A percentile compares a stretch with the other conserved stretches of the same genome.
These are phyloP conservation scores for Nothura maculosa DNA, from an alignment of 2,797 vertebrate species.

Conservation along the genomic window DNA sequence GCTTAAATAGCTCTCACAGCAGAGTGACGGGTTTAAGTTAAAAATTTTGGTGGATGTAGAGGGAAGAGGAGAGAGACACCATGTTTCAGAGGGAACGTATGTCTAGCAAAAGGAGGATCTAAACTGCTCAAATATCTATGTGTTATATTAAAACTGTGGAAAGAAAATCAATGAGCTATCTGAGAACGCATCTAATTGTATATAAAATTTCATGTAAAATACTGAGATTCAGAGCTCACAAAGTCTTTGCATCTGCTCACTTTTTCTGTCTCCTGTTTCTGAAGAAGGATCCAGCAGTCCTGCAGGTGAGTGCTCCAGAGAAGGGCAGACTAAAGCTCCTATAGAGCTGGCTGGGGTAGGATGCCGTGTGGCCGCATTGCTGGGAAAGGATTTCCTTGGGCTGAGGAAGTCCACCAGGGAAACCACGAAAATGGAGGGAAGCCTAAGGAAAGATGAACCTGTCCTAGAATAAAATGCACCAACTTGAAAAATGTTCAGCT, in stretches of 20 bases:
- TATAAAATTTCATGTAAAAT: not conserved
- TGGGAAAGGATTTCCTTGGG: not conserved
- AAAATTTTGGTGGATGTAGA: not conserved
- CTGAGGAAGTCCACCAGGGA: not conserved
- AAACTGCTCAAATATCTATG: not conserved
- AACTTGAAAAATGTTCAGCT: constrained; percentile 21
- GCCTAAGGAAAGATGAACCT: not conserved
- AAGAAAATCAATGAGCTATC: not conserved
- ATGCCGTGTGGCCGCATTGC: rapidly evolving
- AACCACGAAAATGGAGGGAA: not conserved
- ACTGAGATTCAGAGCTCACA: not conserved
- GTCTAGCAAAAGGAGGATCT: not conserved
- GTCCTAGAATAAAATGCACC: not conserved
- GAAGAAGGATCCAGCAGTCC: not conserved
- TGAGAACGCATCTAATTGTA: not conserved
- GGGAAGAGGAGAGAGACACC: not conserved
- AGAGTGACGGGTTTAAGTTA: not conserved
- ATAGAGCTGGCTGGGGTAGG: not conserved
- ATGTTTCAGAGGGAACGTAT: not conserved
- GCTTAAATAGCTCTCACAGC: not conserved
- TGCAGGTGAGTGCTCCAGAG: not conserved
- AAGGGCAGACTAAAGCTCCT: not conserved
- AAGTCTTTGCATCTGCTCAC: not conserved
- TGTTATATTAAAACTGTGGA: not conserved
- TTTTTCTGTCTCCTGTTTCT: not conserved